phyloP scores from a whole-genome alignment of 2,113 vertebrate genomes.

The Dasyprocta punctata region DNA sequence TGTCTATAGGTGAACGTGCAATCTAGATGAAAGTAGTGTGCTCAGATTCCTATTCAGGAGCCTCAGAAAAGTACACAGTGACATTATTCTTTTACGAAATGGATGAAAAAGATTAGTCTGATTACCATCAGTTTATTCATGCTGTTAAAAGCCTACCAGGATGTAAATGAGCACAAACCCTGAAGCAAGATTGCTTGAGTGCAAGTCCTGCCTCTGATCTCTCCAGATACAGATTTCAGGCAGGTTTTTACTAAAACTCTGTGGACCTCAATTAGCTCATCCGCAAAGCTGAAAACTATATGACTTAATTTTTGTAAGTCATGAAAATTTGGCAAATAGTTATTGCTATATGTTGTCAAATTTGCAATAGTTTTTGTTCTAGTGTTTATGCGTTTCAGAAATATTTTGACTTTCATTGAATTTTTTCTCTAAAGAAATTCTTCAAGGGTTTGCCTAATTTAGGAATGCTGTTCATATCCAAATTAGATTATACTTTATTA shows the following conservation, averaged over 20 bases:
- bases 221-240: background rate
- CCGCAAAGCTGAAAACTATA: background rate
- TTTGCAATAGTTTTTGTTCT: background rate
- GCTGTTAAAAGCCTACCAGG: background rate
- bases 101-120: background rate
- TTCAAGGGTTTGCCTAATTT: background rate
- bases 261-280: background rate
- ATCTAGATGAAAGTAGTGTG: accelerated
- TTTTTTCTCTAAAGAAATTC: background rate
- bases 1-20: background rate
- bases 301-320: background rate
- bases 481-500: background rate
- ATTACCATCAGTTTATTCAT: background rate
- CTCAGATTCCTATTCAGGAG: background rate
- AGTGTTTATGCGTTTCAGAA: background rate
- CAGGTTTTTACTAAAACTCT: background rate
- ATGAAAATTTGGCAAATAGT: background rate
- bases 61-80: background rate
- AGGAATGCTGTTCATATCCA: background rate
- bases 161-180: background rate
- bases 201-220: background rate
- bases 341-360: background rate
- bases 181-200: background rate
- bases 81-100: background rate
- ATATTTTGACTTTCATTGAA: background rate